A percentile compares a stretch with the other conserved stretches of the same genome.
These are phyloP conservation scores for Habropoda laboriosa DNA, from an alignment of 1,140 invertebrate species.

Conservation along the genomic window DNA sequence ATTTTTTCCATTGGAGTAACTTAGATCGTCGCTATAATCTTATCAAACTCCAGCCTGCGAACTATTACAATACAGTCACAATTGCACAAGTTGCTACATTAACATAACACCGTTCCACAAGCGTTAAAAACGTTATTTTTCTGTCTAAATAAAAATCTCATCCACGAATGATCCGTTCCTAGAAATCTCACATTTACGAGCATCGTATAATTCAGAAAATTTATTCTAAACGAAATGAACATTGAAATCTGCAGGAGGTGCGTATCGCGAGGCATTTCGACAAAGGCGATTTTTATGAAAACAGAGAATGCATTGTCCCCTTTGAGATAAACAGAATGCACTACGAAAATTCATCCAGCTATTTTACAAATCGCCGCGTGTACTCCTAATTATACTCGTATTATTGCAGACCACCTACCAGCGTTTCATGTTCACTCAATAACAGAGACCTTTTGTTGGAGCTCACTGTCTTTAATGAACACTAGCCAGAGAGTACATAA, in stretches of 20 bases:
- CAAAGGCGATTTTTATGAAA: slow-evolving; percentile 7
- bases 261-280: background rate
- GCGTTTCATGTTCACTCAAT: slow-evolving; percentile 4
- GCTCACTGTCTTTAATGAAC: slow-evolving; percentile 26
- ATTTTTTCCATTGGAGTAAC: too few species aligned
- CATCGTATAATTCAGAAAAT: background rate
- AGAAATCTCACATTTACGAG: too few species aligned
- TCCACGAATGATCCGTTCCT: too few species aligned
- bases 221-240: background rate
- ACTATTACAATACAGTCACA: too few species aligned
- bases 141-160: too few species aligned
- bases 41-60: too few species aligned
- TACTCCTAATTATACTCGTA: background rate
- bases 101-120: too few species aligned
- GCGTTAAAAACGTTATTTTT: too few species aligned
- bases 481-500: slow-evolving; percentile 2
- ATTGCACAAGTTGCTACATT: too few species aligned
- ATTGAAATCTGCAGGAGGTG: too few species aligned
- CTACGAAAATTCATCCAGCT: background rate
- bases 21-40: too few species aligned
- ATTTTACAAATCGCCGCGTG: background rate
- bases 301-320: background rate
- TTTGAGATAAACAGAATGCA: background rate
- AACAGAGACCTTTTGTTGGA: background rate
- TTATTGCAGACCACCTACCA: background rate